Percentiles rank a stretch among this genome's conserved stretches.
Conservation (phyloP, 2,113 vertebrate genomes). For the Dasypus novemcinctus region DNA sequence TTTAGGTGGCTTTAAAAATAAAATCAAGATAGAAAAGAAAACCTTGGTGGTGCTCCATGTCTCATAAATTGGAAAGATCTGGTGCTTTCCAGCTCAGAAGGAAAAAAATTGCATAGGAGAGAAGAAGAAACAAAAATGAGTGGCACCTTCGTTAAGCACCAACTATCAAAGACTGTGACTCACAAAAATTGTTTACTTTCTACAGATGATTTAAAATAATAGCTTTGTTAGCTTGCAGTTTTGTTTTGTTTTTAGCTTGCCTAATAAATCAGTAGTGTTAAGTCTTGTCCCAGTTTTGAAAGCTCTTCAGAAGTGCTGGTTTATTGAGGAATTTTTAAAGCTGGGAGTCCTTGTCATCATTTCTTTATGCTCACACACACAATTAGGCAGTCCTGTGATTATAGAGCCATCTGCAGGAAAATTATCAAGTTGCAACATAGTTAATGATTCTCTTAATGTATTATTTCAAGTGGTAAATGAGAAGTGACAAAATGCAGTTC, state of each 20-base stretch:
- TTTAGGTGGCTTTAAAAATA: constrained; percentile 41
- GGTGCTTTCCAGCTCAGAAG: background rate
- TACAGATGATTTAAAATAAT: constrained; percentile 79
- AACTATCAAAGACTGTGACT: constrained; percentile 74
- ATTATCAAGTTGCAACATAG: constrained; percentile 59
- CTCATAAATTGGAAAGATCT: constrained; percentile 31
- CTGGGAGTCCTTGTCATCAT: background rate
- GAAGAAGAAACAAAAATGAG: constrained; percentile 72
- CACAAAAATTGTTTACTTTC: constrained; percentile 83
- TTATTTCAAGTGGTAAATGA: constrained; percentile 63
- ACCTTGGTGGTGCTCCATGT: constrained; percentile 18
- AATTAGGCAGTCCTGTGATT: constrained; percentile 76
- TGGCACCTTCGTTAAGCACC: constrained; percentile 78
- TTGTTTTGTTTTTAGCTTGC: constrained; percentile 67
- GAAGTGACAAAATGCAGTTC: constrained; percentile 56
- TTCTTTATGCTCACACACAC: background rate
- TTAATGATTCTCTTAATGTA: constrained; percentile 40
- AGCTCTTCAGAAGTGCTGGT: background rate
- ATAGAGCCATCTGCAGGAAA: constrained; percentile 86
- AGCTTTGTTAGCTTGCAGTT: constrained; percentile 67
- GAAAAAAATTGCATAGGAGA: background rate
- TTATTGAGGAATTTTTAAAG: constrained; percentile 38
- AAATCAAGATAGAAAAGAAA: constrained; percentile 8
- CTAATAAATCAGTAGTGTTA: constrained; percentile 3
- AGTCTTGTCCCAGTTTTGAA: background rate